Base-by-base conservation (phyloP, 1,140 invertebrate genomes). In the Anadara kagoshimensis region DNA sequence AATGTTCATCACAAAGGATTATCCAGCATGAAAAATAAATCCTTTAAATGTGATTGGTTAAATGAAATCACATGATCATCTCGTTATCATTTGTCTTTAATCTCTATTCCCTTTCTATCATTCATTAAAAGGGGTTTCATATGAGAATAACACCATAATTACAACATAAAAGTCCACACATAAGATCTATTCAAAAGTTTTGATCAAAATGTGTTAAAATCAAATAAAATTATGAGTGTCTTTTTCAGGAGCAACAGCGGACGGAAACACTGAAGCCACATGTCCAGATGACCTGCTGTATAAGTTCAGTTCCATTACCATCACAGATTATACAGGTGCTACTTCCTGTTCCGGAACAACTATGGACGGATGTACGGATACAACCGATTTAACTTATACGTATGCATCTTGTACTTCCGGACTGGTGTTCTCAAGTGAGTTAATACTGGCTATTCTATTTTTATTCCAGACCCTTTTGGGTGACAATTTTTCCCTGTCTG, bases 351-450 rank as follows among this genome's bases (percentile, higher is more conserved):
- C 73, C 29, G 57, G 62, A 12, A 66, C 59, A 10, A 53, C 47
- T 0, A 53, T 70, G n/a, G 68, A 66, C 24, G 73, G 61, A 0
- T 75, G 73, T 62, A 36, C 67, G 14, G 68, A 63, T 44, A 59
- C 16, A 53, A 75, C 73, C 18, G 67, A 49, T 45, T 62, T 59
- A 24, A 53, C 22, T 0, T 75, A 65, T 36, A 75, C 67, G 0
- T 70, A 70, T 29, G 68, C 59, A 18, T 45, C 54, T 3, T 44
- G 57, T 3, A 70, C 67, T 47, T 45, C 44, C 5, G 63, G 57
- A 4, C 44, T 66, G 12, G 54, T 51, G 26, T 75, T 70, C 49
- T 75, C 73, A 61, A 67, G 73, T 75, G n/a, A 75, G 67, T 61
- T 51, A 22, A n/a, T n/a, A n/a, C n/a, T n/a, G n/a, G n/a, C n/a